Percentiles rank a stretch among this genome's conserved stretches.
These are phyloP conservation scores for Arenicola marina DNA, from an alignment of 2,888 invertebrate species.

Conservation along the genomic window DNA sequence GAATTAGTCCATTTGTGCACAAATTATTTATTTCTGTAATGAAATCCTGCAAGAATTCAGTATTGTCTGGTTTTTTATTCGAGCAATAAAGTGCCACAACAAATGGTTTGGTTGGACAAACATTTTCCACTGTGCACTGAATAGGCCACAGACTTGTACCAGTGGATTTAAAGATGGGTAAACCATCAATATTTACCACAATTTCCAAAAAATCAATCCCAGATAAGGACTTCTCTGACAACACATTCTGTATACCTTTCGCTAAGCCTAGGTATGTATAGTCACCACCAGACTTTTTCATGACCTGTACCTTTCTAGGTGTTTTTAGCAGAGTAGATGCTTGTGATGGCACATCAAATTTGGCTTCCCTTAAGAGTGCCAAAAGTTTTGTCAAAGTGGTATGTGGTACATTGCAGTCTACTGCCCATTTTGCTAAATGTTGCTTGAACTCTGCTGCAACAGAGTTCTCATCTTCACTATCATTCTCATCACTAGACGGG, in stretches of 20 bases:
- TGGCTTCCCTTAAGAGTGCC: background rate
- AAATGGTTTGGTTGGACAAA: background rate
- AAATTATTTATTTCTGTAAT: background rate
- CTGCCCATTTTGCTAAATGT: background rate
- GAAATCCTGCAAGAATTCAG: background rate
- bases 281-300: too few relatives aligned
- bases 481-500: too few relatives aligned
- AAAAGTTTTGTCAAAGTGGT: background rate
- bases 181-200: conserved; percentile 3
- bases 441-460: too few relatives aligned
- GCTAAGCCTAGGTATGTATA: conserved; percentile 1
- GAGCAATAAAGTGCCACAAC: conserved; percentile 2
- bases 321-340: background rate
- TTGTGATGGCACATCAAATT: background rate
- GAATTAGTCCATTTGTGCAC: background rate
- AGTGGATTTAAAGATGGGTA: conserved; percentile 3
- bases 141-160: conserved; percentile 4
- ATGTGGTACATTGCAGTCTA: background rate
- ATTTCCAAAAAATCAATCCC: background rate
- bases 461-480: too few relatives aligned
- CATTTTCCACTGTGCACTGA: background rate
- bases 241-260: background rate
- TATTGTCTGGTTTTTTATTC: background rate
- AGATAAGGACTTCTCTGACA: background rate
- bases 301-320: background rate